phyloP scores from a whole-genome alignment of 92 coral and sea anemone species.

The Palythoa heliodiscus region DNA sequence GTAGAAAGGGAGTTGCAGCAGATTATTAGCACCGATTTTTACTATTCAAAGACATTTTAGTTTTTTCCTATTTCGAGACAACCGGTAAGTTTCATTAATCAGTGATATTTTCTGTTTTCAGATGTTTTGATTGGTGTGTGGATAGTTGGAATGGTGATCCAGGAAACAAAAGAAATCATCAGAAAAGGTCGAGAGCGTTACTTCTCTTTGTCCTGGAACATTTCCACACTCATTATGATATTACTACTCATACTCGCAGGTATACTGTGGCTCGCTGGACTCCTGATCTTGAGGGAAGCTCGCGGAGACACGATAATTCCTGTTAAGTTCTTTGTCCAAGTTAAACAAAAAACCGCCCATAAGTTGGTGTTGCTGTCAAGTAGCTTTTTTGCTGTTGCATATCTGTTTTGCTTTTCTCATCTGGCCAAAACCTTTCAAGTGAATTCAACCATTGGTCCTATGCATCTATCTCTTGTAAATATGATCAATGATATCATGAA shows the following conservation, averaged over 20 bases:
- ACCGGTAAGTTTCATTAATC: not conserved
- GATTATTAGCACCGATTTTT: not conserved
- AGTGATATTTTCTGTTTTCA: slow-evolving; percentile 13
- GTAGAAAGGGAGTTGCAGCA: not conserved
- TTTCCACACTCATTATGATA: slow-evolving; percentile 75
- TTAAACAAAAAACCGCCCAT: slow-evolving; percentile 30
- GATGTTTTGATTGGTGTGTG: slow-evolving; percentile 69
- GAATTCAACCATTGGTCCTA: slow-evolving; percentile 76
- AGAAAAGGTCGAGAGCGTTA: slow-evolving; percentile 75
- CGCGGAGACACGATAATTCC: slow-evolving; percentile 39
- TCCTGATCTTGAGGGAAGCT: slow-evolving; percentile 39
- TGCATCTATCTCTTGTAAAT: slow-evolving; percentile 76
- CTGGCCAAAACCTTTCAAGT: slow-evolving; percentile 75
- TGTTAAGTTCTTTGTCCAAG: slow-evolving; percentile 47
- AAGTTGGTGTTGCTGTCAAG: slow-evolving; percentile 30
- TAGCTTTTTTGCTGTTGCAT: slow-evolving; percentile 75
- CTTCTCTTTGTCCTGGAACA: slow-evolving; percentile 86
- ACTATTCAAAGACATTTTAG: not conserved
- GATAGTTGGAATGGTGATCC: slow-evolving; percentile 69
- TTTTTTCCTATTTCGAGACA: not conserved
- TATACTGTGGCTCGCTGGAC: slow-evolving; percentile 68
- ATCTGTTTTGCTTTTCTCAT: slow-evolving; percentile 74
- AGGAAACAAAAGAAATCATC: slow-evolving; percentile 68
- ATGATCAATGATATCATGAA: slow-evolving; percentile 77
- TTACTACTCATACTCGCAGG: slow-evolving; percentile 69